These are phyloP conservation scores for Eilema sororculum DNA, from an alignment of 2,888 invertebrate genomes.

Conservation along the genomic window DNA sequence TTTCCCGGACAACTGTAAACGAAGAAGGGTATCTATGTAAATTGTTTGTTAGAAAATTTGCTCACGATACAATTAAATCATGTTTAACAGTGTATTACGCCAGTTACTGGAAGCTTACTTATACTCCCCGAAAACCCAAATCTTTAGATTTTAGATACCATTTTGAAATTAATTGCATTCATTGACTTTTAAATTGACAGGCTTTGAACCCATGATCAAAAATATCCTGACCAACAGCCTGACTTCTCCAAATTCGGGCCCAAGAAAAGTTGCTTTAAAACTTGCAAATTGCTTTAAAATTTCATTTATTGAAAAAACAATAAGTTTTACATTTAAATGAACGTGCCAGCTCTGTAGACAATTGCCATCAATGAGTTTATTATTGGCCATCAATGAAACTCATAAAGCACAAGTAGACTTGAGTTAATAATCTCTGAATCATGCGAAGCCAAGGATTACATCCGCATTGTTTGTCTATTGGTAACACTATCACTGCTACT, in stretches of 20 bases:
- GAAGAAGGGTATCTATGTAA: conserved; percentile 39
- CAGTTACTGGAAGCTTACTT: no score
- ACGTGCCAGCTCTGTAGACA: background rate
- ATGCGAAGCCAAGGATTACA: background rate
- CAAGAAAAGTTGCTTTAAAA: no score
- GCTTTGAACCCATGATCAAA: no score
- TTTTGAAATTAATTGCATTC: no score
- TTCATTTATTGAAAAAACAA: no score
- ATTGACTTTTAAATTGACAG: no score
- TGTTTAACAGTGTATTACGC: background rate
- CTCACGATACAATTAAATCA: background rate
- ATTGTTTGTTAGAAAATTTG: conserved; percentile 24
- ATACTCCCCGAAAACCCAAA: no score
- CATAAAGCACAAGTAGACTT: background rate
- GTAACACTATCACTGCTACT: background rate
- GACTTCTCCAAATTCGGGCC: no score
- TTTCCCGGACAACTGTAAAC: conserved; percentile 52
- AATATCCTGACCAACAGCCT: no score
- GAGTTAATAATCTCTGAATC: conserved; percentile 4
- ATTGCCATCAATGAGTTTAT: background rate
- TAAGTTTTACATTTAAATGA: background rate
- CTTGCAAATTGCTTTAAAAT: no score
- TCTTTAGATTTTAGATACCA: no score
- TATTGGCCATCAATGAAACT: background rate
- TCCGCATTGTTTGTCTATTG: background rate